Evolutionary conservation across 2,888 invertebrate genomes (phyloP).

Genomic region (Sipha maydis): DNA sequence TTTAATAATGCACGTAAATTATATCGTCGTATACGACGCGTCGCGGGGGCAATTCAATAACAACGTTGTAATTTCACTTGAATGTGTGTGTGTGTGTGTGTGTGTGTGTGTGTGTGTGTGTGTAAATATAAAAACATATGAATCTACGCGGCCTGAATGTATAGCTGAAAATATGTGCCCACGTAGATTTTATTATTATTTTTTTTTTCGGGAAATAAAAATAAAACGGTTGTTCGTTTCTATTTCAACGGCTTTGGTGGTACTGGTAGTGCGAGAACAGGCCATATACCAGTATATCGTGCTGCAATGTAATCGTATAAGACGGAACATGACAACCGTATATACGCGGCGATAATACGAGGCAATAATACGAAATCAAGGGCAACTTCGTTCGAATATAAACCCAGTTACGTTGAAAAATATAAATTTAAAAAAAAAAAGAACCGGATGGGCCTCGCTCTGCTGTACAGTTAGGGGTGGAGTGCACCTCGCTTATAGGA

Average conservation of each 20-base stretch:
- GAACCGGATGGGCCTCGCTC: too few species aligned
- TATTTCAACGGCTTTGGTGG: neutral
- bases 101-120: neutral
- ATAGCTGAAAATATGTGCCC: neutral
- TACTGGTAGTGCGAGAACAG: neutral
- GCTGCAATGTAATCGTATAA: too few species aligned
- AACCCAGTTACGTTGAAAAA: too few species aligned
- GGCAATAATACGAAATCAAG: neutral
- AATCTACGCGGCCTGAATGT: neutral
- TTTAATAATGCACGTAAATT: constrained; percentile 50
- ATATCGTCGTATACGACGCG: constrained; percentile 17
- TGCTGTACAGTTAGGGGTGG: too few species aligned
- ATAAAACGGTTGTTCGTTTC: neutral
- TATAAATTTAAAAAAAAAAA: too few species aligned
- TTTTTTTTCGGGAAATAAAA: neutral
- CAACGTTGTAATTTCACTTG: constrained; percentile 30
- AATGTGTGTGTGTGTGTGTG: neutral
- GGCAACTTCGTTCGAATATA: neutral
- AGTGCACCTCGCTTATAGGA: too few species aligned
- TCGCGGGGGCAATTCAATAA: constrained; percentile 35
- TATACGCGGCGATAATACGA: neutral
- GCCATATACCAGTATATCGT: too few species aligned
- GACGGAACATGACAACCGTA: too few species aligned
- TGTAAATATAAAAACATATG: neutral
- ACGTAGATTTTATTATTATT: neutral